Evolutionary conservation across 2,113 vertebrate genomes (phyloP).

Genomic region (Stigmatopora nigra): DNA sequence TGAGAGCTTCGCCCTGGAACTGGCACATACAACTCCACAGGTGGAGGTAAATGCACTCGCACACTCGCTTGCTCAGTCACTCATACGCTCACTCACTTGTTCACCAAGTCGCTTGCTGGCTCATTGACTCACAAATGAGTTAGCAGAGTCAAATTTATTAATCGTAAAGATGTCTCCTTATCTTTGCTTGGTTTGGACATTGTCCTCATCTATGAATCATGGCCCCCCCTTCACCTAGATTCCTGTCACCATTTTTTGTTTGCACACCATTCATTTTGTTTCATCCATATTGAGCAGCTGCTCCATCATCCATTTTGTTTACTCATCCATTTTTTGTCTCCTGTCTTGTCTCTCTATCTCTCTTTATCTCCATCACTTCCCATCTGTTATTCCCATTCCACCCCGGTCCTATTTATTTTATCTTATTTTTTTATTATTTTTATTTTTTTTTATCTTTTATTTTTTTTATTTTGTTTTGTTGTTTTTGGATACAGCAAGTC

Average conservation of each 20-base stretch:
- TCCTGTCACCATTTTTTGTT: conserved; percentile 18
- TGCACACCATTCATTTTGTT: conserved; percentile 63
- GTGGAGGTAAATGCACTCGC: conserved; percentile 82
- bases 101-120: background rate
- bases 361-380: conserved; percentile 24
- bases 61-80: conserved; percentile 11
- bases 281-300: conserved; percentile 54
- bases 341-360: conserved; percentile 44
- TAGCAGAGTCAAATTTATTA: conserved; percentile 49
- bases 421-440: conserved; percentile 17
- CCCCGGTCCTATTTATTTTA: conserved; percentile 19
- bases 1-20: conserved; percentile 89
- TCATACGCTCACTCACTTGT: conserved; percentile 1
- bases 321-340: conserved; percentile 64
- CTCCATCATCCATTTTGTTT: conserved; percentile 66
- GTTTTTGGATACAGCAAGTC: conserved; percentile 85
- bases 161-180: conserved; percentile 54
- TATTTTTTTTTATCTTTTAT: conserved; percentile 31
- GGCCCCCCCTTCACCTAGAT: conserved; percentile 33
- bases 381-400: conserved; percentile 58
- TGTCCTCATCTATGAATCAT: conserved; percentile 40
- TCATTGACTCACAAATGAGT: conserved; percentile 39
- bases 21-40: conserved; percentile 88
- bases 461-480: conserved; percentile 53
- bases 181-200: conserved; percentile 61